A percentile compares a stretch with the other conserved stretches of the same genome.
phyloP scores from a whole-genome alignment of 2,797 vertebrate genomes.

The Hybognathus amarus region DNA sequence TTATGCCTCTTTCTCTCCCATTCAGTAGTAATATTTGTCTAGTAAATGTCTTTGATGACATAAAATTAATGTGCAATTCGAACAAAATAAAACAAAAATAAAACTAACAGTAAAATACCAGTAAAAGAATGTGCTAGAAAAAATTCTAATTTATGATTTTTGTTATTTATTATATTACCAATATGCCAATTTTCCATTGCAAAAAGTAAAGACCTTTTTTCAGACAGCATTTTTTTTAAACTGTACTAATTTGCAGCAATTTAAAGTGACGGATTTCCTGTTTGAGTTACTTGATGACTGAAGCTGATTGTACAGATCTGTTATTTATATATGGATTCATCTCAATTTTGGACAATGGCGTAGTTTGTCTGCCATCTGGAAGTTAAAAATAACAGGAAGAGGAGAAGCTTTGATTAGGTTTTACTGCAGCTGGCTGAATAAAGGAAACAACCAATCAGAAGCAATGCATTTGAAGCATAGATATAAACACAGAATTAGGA shows the following conservation, averaged over 20 bases:
- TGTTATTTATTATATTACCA: too few species aligned
- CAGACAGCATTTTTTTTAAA: not conserved
- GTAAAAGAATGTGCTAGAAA: not conserved
- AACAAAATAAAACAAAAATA: not conserved
- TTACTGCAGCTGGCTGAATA: conserved; percentile 24
- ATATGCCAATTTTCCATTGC: not conserved
- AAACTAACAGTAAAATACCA: not conserved
- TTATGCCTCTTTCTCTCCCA: not conserved
- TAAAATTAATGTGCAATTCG: not conserved
- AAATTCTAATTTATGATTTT: not conserved
- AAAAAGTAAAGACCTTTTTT: not conserved
- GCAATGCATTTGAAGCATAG: not conserved
- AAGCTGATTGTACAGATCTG: not conserved
- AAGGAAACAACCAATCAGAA: not conserved
- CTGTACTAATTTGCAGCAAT: not conserved
- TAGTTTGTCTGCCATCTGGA: conserved; percentile 25
- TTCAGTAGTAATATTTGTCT: not conserved
- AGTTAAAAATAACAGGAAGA: conserved; percentile 14
- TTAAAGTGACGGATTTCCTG: conserved; percentile 12
- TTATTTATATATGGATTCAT: conserved; percentile 9
- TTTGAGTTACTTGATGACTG: not conserved
- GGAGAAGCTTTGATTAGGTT: conserved; percentile 38
- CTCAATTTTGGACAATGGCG: conserved; percentile 1
- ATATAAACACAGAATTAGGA: not conserved
- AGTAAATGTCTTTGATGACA: not conserved